Conservation (phyloP, 2,797 vertebrate genomes). For the Neostethus bicornis region DNA sequence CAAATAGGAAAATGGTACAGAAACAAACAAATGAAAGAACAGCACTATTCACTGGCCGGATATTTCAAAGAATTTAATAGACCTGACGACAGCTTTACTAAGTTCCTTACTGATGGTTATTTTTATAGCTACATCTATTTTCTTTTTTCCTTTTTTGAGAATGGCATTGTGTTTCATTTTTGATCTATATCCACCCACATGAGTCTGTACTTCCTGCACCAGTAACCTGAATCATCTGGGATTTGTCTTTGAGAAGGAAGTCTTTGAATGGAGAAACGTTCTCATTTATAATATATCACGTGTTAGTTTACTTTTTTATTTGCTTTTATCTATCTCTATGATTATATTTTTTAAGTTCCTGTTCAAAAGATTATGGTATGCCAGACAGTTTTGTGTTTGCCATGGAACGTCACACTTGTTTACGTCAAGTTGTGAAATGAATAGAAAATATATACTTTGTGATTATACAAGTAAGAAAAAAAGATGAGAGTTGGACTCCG, state of each 20-base stretch:
- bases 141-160: slow-evolving; percentile 20
- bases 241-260: slow-evolving; percentile 20
- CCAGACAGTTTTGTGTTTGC: no score
- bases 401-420: no score
- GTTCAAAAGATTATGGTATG: no score
- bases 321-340: no score
- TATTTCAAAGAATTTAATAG: slow-evolving; percentile 63
- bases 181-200: slow-evolving; percentile 55
- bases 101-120: slow-evolving; percentile 74
- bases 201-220: slow-evolving; percentile 58
- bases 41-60: slow-evolving; percentile 54
- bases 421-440: no score
- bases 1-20: slow-evolving; percentile 33
- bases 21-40: slow-evolving; percentile 50
- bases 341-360: no score
- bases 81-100: slow-evolving; percentile 77
- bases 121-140: slow-evolving; percentile 58
- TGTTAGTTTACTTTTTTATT: not conserved
- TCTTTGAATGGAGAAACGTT: slow-evolving; percentile 30
- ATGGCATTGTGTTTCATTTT: slow-evolving; percentile 75
- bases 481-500: no score
- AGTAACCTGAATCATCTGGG: slow-evolving; percentile 55
- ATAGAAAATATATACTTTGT: no score
- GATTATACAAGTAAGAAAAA: no score
- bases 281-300: slow-evolving; percentile 17